Percentiles rank a stretch among this genome's conserved stretches.
These are phyloP conservation scores for Eueides isabella DNA, from an alignment of 1,140 invertebrate genomes.

Conservation along the genomic window DNA sequence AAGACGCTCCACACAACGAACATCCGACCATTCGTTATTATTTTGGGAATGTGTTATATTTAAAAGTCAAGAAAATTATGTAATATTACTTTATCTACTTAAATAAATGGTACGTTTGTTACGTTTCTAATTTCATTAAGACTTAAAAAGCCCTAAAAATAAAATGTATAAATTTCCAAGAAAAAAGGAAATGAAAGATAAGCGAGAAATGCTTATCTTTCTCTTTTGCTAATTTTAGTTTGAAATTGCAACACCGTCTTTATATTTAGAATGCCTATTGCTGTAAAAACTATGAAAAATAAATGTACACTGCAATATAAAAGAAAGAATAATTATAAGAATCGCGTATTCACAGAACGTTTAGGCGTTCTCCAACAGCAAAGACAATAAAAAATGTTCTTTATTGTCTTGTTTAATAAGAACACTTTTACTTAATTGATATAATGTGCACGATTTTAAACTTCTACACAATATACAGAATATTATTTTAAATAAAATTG, in stretches of 20 bases:
- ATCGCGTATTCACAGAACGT: not conserved
- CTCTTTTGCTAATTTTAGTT: not conserved
- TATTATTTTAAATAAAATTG: too few species aligned
- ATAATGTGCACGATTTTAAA: too few species aligned
- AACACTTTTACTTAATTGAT: too few species aligned
- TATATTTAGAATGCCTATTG: not conserved
- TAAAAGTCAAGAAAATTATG: too few species aligned
- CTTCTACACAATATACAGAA: too few species aligned
- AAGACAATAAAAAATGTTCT: too few species aligned
- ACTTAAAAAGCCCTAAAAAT: not conserved
- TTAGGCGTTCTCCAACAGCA: too few species aligned
- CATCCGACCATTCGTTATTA: conserved; percentile 16
- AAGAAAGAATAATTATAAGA: not conserved
- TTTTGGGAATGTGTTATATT: not conserved
- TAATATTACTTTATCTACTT: too few species aligned
- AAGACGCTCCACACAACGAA: conserved; percentile 2
- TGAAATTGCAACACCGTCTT: not conserved
- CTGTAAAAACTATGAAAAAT: not conserved
- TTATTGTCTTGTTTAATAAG: too few species aligned
- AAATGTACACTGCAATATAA: not conserved
- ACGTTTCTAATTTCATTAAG: too few species aligned
- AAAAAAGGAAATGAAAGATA: not conserved
- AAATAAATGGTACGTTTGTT: too few species aligned
- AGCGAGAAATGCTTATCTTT: not conserved
- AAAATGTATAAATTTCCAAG: not conserved